These are phyloP conservation scores for Drosophila paramelanica DNA, from an alignment of 2,888 invertebrate species.

Conservation along the genomic window DNA sequence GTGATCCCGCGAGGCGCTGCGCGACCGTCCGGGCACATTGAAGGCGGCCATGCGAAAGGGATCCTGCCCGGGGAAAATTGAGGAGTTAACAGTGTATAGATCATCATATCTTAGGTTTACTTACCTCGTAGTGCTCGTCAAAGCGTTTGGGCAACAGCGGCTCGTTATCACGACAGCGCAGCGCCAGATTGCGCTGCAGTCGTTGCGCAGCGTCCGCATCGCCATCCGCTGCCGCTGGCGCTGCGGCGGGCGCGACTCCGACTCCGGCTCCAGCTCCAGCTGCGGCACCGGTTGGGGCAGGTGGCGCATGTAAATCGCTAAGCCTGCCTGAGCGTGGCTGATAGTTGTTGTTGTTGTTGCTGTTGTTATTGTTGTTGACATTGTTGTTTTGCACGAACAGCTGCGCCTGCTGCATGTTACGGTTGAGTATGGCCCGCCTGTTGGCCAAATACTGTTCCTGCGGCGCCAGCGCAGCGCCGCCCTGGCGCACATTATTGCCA, in stretches of 20 bases:
- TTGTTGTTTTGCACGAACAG: constrained; percentile 79
- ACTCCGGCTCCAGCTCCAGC: constrained; percentile 5
- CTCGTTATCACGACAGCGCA: constrained; percentile 84
- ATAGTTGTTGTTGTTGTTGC: constrained; percentile 69
- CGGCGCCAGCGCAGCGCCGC: constrained; percentile 64
- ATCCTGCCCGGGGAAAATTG: constrained; percentile 65
- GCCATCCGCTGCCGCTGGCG: constrained; percentile 42
- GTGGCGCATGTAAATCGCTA: constrained; percentile 73
- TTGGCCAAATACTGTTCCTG: constrained; percentile 81
- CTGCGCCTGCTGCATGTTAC: constrained; percentile 77
- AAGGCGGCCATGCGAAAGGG: constrained; percentile 87
- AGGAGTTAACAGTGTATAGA: neutral
- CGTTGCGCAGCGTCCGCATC: constrained; percentile 84
- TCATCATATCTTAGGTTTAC: constrained; percentile 1
- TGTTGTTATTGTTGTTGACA: constrained; percentile 60
- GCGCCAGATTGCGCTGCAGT: constrained; percentile 83
- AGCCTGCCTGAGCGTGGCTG: constrained; percentile 80
- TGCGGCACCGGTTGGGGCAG: constrained; percentile 24
- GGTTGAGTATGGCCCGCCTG: constrained; percentile 81
- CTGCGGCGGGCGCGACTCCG: constrained; percentile 37
- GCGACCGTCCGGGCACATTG: constrained; percentile 83
- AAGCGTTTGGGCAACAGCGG: constrained; percentile 84
- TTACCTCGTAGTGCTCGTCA: constrained; percentile 84
- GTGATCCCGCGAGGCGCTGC: constrained; percentile 87
- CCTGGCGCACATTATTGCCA: constrained; percentile 68